Evolutionary conservation across 2,888 invertebrate species (phyloP).

Genomic region (Pegoplata infirma): DNA sequence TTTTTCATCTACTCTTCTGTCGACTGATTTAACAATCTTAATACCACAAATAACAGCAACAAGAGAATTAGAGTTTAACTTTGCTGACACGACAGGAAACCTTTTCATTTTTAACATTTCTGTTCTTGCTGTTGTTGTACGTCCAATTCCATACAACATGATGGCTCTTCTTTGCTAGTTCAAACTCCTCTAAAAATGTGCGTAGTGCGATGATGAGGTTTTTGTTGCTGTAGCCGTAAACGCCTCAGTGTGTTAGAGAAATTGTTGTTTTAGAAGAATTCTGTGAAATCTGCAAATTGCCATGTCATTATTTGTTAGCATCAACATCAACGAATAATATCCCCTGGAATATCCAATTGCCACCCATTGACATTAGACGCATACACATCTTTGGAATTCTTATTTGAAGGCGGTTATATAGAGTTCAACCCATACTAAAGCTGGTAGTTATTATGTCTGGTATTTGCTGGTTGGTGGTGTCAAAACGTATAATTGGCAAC

Average conservation of each 20-base stretch:
- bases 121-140: neutral
- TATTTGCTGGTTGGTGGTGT: constrained; percentile 68
- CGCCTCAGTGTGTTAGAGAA: constrained; percentile 29
- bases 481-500: constrained; percentile 75
- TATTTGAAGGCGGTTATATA: constrained; percentile 43
- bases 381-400: constrained; percentile 39
- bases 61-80: constrained; percentile 70
- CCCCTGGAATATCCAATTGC: constrained; percentile 61
- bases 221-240: constrained; percentile 24
- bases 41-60: constrained; percentile 62
- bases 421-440: constrained; percentile 33
- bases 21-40: constrained; percentile 65
- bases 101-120: constrained; percentile 22
- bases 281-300: constrained; percentile 77
- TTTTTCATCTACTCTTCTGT: constrained; percentile 48
- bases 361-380: constrained; percentile 56
- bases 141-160: too few species aligned
- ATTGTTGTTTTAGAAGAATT: constrained; percentile 66
- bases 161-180: neutral
- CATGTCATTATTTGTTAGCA: constrained; percentile 76
- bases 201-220: neutral
- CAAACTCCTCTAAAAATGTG: neutral
- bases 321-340: constrained; percentile 64
- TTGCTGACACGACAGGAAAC: constrained; percentile 67
- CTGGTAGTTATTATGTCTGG: constrained; percentile 51